Conservation (phyloP, 1,140 invertebrate species). For the Drosophila kanapiae region DNA sequence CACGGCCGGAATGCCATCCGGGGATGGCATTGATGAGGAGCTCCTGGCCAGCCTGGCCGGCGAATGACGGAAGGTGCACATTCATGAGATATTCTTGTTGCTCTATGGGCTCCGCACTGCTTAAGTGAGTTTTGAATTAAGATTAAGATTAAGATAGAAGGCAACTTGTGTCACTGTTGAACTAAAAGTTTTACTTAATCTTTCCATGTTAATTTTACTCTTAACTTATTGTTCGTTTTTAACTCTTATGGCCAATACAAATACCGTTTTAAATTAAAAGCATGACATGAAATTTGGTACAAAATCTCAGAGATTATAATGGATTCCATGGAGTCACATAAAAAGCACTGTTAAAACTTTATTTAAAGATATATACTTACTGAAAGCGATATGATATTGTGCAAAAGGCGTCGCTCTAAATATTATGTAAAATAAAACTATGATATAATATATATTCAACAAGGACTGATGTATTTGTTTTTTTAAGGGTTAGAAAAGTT, state of each 20-base stretch:
- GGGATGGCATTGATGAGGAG: slow-evolving; percentile 72
- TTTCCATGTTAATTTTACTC: background rate
- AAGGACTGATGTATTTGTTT: background rate
- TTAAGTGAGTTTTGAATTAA: slow-evolving; percentile 11
- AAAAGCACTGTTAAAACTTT: slow-evolving; percentile 16
- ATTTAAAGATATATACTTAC: slow-evolving; percentile 27
- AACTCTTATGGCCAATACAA: slow-evolving; percentile 9
- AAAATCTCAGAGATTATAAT: slow-evolving; percentile 57
- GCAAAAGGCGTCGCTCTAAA: slow-evolving; percentile 26
- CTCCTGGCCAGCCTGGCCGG: slow-evolving; percentile 70
- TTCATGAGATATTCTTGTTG: slow-evolving; percentile 39
- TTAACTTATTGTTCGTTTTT: background rate
- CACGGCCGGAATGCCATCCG: slow-evolving; percentile 15
- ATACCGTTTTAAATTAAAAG: slow-evolving; percentile 14
- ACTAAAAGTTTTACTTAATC: slow-evolving; percentile 5
- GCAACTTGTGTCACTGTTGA: background rate
- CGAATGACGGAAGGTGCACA: slow-evolving; percentile 49
- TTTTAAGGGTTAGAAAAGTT: no score
- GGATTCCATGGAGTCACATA: slow-evolving; percentile 13
- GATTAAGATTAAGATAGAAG: background rate
- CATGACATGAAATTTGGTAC: slow-evolving; percentile 47
- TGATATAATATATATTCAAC: slow-evolving; percentile 9
- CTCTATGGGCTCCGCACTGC: slow-evolving; percentile 31
- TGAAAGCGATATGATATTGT: slow-evolving; percentile 34
- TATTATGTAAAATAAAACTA: slow-evolving; percentile 19